These are phyloP conservation scores for Yponomeuta malinellus DNA, from an alignment of 2,888 invertebrate species.

Conservation along the genomic window DNA sequence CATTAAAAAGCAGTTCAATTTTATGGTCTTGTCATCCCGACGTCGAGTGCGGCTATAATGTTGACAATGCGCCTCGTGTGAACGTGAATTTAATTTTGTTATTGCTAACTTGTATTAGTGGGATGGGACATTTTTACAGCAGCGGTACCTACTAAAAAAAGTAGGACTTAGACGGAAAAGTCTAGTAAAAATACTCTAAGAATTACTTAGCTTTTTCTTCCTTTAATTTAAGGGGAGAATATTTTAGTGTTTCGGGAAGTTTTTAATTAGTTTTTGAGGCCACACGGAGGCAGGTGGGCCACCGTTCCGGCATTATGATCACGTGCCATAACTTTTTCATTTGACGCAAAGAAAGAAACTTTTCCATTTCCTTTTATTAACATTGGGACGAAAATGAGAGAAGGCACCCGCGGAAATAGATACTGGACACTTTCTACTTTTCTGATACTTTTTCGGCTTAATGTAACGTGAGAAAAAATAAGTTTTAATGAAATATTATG, in stretches of 20 bases:
- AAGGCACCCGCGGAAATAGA: conserved; percentile 32
- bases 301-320: conserved; percentile 66
- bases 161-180: no score
- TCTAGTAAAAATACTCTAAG: neutral
- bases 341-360: conserved; percentile 69
- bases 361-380: conserved; percentile 75
- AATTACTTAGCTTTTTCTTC: neutral
- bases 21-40: conserved; percentile 37
- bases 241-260: conserved; percentile 70
- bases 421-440: conserved; percentile 24
- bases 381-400: conserved; percentile 71
- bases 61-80: conserved; percentile 25
- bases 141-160: neutral
- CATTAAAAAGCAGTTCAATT: conserved; percentile 36
- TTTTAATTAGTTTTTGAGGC: conserved; percentile 69
- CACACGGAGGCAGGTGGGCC: conserved; percentile 56
- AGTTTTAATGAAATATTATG: neutral
- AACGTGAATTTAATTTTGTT: conserved; percentile 15
- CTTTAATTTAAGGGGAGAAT: neutral
- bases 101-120: neutral
- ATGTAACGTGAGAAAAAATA: neutral
- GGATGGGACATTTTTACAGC: neutral
- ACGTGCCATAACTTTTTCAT: conserved; percentile 74
- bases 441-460: neutral
- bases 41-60: conserved; percentile 30